Base-by-base conservation (phyloP, 1,140 invertebrate species). In the Apolygus lucorum region DNA sequence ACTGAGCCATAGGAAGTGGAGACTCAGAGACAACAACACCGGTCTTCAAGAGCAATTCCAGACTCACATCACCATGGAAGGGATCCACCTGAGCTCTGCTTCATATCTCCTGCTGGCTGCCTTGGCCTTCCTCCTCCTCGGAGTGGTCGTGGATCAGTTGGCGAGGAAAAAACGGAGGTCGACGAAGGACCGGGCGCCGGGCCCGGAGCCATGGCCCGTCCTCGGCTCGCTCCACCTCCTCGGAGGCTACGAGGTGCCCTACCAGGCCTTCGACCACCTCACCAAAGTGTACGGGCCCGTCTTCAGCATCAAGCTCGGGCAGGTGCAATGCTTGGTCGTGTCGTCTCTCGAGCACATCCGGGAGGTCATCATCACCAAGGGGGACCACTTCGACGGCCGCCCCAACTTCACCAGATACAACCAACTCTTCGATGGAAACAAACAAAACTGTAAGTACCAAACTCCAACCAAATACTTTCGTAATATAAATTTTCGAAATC, bases 401-500 rank as follows among this genome's bases (percentile, higher is more conserved):
- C 88, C 88, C 0, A 83, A 86, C 75, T 88, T 90, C 73, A 70
- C 77, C 22, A 77, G 88, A 73, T 88, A 86, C 75, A 79, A 85
- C 68, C 76, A 84, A 24, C 80, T 89, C 1, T 90, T 90, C 77
- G 79, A 80, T 59, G 85, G 85, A 22, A 80, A 88, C 75, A 86
- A 84, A 74, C 81, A 88, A 70, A 87, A 88, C 74, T 88, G 87
- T 89, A 82, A 88, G 87, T 84, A 76, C n/a, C n/a, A n/a, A n/a
- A n/a, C n/a, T n/a, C n/a, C n/a, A n/a, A n/a, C n/a, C n/a, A n/a
- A n/a, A n/a, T n/a, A n/a, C n/a, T n/a, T n/a, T n/a, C n/a, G n/a
- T n/a, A n/a, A n/a, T n/a, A n/a, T n/a, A n/a, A n/a, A n/a, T n/a
- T n/a, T n/a, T n/a, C n/a, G n/a, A n/a, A n/a, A n/a, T n/a, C n/a